phyloP scores from a whole-genome alignment of 2,888 invertebrate genomes.

The Lymantria monacha region DNA sequence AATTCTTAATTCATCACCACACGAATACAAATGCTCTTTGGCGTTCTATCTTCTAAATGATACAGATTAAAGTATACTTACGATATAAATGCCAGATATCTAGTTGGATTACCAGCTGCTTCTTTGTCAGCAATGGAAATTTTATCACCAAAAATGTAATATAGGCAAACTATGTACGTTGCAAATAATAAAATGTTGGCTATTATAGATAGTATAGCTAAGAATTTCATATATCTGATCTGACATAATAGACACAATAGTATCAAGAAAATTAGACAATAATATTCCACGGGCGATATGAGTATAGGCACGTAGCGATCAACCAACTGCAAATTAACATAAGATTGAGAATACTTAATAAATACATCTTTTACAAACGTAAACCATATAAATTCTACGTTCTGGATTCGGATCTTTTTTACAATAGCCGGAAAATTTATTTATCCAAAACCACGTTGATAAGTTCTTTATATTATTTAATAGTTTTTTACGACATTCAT shows the following conservation, averaged over 20 bases:
- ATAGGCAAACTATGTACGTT: constrained; percentile 92
- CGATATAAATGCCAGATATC: constrained; percentile 93
- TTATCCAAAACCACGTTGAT: too few species aligned
- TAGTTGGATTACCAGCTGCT: constrained; percentile 76
- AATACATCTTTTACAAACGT: neutral
- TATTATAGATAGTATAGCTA: constrained; percentile 93
- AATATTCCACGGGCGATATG: constrained; percentile 63
- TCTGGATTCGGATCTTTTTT: neutral
- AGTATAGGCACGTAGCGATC: constrained; percentile 60
- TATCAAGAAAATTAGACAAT: constrained; percentile 62
- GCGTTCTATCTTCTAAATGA: too few species aligned
- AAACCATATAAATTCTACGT: too few species aligned
- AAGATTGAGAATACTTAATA: constrained; percentile 2
- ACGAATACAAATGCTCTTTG: too few species aligned
- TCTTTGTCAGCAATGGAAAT: constrained; percentile 73
- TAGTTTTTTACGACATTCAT: too few species aligned
- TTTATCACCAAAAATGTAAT: constrained; percentile 87
- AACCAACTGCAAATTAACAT: constrained; percentile 56
- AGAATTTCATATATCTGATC: constrained; percentile 88
- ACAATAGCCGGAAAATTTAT: neutral
- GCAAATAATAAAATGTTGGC: constrained; percentile 92
- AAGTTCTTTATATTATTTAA: too few species aligned
- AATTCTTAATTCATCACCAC: too few species aligned
- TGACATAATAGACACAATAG: constrained; percentile 68
- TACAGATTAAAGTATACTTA: constrained; percentile 44